Percentiles rank a stretch among this genome's conserved stretches.
phyloP scores from a whole-genome alignment of 2,113 vertebrate species.

The Semnornis frantzii region DNA sequence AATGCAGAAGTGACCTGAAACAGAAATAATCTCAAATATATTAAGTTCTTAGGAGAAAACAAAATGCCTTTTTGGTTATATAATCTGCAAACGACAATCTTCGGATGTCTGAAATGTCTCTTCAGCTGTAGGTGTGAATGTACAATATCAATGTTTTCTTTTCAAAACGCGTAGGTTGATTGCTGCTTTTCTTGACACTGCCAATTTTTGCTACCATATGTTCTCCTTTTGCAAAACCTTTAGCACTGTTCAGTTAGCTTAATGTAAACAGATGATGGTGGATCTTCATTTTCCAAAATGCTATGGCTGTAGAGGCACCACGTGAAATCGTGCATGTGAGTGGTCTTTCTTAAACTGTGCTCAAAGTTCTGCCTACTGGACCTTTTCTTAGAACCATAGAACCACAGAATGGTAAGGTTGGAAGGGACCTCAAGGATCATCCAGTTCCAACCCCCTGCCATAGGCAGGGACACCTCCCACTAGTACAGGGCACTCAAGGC shows the following conservation, averaged over 20 bases:
- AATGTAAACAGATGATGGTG: slow-evolving; percentile 45
- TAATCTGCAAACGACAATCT: not conserved
- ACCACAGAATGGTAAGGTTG: too few species aligned
- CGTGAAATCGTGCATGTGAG: accelerated
- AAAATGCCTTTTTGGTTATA: not conserved
- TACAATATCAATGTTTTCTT: slow-evolving; percentile 36
- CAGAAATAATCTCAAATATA: not conserved
- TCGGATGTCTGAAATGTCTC: not conserved
- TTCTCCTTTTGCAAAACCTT: slow-evolving; percentile 54
- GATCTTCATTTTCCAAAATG: not conserved
- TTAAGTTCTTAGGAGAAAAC: not conserved
- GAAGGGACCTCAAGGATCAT: too few species aligned
- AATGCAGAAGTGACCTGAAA: not conserved
- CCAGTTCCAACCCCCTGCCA: too few species aligned
- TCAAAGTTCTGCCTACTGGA: not conserved
- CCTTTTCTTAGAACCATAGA: not conserved
- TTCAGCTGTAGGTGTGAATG: slow-evolving; percentile 20
- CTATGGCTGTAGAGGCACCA: not conserved
- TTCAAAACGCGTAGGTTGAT: not conserved
- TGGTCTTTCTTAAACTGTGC: not conserved
- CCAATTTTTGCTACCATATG: slow-evolving; percentile 54
- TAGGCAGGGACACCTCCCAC: too few species aligned
- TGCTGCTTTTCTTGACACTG: not conserved
- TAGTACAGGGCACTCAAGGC: too few species aligned
- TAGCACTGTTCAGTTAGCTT: slow-evolving; percentile 14